Percentiles rank a stretch among this genome's conserved stretches.
Evolutionary conservation across 2,797 vertebrate genomes (phyloP).

Genomic region (Channallabes apus): DNA sequence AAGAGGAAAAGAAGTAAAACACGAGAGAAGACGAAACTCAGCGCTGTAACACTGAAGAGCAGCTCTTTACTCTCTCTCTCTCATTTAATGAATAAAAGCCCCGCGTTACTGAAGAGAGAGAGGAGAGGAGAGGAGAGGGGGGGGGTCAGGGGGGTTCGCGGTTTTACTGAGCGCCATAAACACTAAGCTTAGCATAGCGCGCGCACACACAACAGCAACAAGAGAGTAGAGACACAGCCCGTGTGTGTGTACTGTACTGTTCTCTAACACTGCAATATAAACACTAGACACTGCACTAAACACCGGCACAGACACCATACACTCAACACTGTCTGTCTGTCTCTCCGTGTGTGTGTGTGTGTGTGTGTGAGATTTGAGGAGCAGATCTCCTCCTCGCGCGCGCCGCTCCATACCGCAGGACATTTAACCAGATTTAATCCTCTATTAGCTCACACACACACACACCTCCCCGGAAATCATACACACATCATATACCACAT

Average conservation of each 20-base stretch:
- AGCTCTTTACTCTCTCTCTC: too few relatives aligned
- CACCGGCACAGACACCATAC: not conserved
- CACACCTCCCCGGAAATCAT: not conserved
- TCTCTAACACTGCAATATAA: too few relatives aligned
- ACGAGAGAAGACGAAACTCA: not conserved
- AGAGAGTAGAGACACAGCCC: not conserved
- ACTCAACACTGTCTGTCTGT: not conserved
- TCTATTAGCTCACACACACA: not conserved
- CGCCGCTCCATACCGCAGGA: not conserved
- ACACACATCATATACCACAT: not conserved
- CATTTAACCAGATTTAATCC: not conserved
- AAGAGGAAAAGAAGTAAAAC: not conserved
- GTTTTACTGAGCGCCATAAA: not conserved
- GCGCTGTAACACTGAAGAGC: not conserved
- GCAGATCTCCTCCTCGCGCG: not conserved
- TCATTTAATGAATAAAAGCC: not conserved
- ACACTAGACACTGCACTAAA: not conserved
- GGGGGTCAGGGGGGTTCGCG: too few relatives aligned
- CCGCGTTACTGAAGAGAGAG: not conserved
- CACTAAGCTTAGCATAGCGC: not conserved
- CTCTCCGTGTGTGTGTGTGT: too few relatives aligned
- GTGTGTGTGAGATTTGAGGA: slow-evolving; percentile 1
- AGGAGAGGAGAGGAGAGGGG: too few relatives aligned
- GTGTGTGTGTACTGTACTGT: too few relatives aligned
- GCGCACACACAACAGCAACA: not conserved